A percentile compares a stretch with the other conserved stretches of the same genome.
Conservation (phyloP, 2,888 invertebrate species). For the Helleia helle region DNA sequence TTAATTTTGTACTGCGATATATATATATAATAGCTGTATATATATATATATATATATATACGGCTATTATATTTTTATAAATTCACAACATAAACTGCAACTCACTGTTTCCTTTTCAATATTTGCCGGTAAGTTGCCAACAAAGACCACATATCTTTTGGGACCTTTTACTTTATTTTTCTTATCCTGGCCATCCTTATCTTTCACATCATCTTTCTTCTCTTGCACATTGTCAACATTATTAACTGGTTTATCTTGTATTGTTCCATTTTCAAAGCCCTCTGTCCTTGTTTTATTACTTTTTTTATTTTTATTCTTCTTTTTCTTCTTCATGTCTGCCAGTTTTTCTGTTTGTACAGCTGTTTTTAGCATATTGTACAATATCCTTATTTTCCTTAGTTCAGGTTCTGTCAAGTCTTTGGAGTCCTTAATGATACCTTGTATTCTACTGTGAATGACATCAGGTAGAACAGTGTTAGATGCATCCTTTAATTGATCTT, state of each 20-base stretch:
- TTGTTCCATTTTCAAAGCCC: constrained; percentile 12
- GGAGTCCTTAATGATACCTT: constrained; percentile 34
- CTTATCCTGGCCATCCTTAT: constrained; percentile 3
- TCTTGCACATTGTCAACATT: constrained; percentile 21
- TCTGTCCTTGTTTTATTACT: constrained; percentile 12
- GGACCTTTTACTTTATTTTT: constrained; percentile 38
- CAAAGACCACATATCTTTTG: constrained; percentile 63
- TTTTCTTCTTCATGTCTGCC: constrained; percentile 21
- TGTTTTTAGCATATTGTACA: constrained; percentile 52
- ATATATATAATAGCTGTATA: too few species aligned
- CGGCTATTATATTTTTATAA: too few species aligned
- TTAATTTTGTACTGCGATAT: too few species aligned
- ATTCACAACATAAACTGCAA: background rate
- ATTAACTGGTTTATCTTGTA: constrained; percentile 12
- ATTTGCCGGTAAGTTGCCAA: constrained; percentile 55
- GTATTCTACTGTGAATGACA: constrained; percentile 47
- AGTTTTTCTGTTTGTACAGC: constrained; percentile 20
- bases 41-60: too few species aligned
- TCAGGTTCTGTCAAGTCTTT: constrained; percentile 36
- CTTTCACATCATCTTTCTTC: constrained; percentile 10
- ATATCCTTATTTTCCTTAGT: constrained; percentile 45
- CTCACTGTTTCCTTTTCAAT: constrained; percentile 46
- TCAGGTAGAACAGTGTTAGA: constrained; percentile 39
- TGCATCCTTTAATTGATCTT: constrained; percentile 41
- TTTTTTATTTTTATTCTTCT: constrained; percentile 19